A percentile compares a stretch with the other conserved stretches of the same genome.
Evolutionary conservation across 2,888 invertebrate genomes (phyloP).

Genomic region (Apoda limacodes): DNA sequence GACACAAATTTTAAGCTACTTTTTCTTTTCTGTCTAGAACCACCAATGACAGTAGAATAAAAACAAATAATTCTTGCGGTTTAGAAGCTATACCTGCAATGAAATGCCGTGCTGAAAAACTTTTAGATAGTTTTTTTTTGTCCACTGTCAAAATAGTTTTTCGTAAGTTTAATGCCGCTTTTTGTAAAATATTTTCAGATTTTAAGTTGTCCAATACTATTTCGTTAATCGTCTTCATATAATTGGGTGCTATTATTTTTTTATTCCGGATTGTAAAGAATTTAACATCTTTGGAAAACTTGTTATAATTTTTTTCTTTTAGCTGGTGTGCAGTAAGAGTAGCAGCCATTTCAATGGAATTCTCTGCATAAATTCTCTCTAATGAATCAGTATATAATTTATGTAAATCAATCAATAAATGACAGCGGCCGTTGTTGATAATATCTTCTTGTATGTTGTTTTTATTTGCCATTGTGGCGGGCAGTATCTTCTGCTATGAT

Average conservation of each 20-base stretch:
- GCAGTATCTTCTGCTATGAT: too few relatives aligned
- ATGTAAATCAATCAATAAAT: too few relatives aligned
- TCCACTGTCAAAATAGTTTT: slow-evolving; percentile 14
- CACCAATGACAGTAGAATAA: slow-evolving; percentile 17
- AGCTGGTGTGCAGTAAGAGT: slow-evolving; percentile 22
- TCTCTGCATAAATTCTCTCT: slow-evolving; percentile 18
- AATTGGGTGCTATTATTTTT: slow-evolving; percentile 15
- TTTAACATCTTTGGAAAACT: slow-evolving; percentile 19
- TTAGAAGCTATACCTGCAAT: too few relatives aligned
- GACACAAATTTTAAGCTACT: slow-evolving; percentile 15
- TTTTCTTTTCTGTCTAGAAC: slow-evolving; percentile 16
- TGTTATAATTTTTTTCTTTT: slow-evolving; percentile 19
- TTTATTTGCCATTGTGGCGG: too few relatives aligned
- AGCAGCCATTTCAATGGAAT: slow-evolving; percentile 16
- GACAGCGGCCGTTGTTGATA: too few relatives aligned
- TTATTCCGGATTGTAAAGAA: slow-evolving; percentile 21
- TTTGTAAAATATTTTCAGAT: slow-evolving; percentile 15
- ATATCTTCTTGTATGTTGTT: too few relatives aligned
- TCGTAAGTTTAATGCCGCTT: slow-evolving; percentile 14
- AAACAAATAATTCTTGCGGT: slow-evolving; percentile 16
- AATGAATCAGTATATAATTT: slow-evolving; percentile 21
- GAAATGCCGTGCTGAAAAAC: too few relatives aligned
- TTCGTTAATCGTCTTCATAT: too few relatives aligned
- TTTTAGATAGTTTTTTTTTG: slow-evolving; percentile 17
- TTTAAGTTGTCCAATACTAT: too few relatives aligned